Conservation (phyloP, 2,113 vertebrate species). For the Struthio camelus region DNA sequence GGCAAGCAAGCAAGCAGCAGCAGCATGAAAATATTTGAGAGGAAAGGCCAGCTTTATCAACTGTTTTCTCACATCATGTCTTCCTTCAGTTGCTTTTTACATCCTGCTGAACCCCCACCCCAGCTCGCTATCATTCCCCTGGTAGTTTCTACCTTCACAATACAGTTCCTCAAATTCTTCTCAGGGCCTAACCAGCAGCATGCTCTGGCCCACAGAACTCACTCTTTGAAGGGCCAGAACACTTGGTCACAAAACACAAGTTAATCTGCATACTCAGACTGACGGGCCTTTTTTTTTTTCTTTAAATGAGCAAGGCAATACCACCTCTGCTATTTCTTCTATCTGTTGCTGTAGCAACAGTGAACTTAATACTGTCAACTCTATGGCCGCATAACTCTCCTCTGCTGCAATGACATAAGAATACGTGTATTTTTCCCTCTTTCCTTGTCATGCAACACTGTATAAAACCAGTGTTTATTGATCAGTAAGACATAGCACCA, state of each 20-base stretch:
- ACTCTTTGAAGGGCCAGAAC: neutral
- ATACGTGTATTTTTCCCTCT: neutral
- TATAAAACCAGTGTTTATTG: neutral
- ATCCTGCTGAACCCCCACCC: neutral
- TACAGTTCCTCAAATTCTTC: neutral
- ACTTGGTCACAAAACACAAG: no score
- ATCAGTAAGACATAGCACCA: neutral
- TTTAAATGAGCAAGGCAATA: neutral
- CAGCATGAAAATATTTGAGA: neutral
- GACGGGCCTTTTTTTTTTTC: neutral
- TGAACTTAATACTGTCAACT: neutral
- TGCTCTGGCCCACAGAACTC: neutral
- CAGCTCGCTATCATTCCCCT: neutral
- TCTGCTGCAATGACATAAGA: neutral
- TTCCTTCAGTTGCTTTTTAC: neutral
- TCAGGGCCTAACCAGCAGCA: neutral
- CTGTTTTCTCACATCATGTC: neutral
- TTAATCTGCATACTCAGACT: neutral
- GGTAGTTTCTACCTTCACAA: neutral
- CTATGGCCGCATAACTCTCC: neutral
- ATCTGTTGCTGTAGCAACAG: neutral
- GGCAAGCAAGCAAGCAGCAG: neutral
- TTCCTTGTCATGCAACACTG: neutral
- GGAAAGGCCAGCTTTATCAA: neutral
- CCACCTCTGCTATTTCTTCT: neutral